Conservation (phyloP, 1,140 invertebrate genomes). For the Drosophila parabipectinata region DNA sequence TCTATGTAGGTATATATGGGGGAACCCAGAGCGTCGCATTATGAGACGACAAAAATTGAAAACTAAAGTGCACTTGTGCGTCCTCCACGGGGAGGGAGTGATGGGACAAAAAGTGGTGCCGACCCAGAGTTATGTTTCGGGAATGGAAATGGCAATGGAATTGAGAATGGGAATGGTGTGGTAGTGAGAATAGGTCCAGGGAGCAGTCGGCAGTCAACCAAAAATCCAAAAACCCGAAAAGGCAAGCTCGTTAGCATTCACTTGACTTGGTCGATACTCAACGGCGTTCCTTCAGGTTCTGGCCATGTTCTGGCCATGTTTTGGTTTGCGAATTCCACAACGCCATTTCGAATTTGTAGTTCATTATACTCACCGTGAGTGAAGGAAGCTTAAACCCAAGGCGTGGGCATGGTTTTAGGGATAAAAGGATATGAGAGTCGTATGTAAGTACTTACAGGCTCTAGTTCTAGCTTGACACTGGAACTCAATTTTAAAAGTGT, state of each 20-base stretch:
- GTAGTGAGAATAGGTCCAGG: slow-evolving; percentile 8
- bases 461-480: neutral
- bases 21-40: slow-evolving; percentile 58
- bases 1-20: neutral
- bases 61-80: slow-evolving; percentile 74
- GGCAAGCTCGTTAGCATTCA: slow-evolving; percentile 67
- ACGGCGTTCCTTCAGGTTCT: slow-evolving; percentile 29
- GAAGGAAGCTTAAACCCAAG: too few species aligned
- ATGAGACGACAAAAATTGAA: slow-evolving; percentile 77
- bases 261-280: slow-evolving; percentile 41
- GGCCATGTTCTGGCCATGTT: slow-evolving; percentile 42
- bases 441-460: neutral
- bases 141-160: slow-evolving; percentile 20
- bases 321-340: slow-evolving; percentile 57
- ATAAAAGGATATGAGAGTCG: neutral
- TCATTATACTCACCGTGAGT: slow-evolving; percentile 41
- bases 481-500: too few species aligned
- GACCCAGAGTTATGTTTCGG: slow-evolving; percentile 22
- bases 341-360: slow-evolving; percentile 46
- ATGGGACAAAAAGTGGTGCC: slow-evolving; percentile 3
- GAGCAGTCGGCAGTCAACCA: slow-evolving; percentile 22
- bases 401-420: slow-evolving; percentile 6
- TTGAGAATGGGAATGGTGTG: slow-evolving; percentile 18
- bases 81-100: slow-evolving; percentile 32
- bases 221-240: slow-evolving; percentile 44